Evolutionary conservation across 2,113 vertebrate species (phyloP), one percentile per base, ranked within the genome.

Genomic region (Sigmodon hispidus): DNA sequence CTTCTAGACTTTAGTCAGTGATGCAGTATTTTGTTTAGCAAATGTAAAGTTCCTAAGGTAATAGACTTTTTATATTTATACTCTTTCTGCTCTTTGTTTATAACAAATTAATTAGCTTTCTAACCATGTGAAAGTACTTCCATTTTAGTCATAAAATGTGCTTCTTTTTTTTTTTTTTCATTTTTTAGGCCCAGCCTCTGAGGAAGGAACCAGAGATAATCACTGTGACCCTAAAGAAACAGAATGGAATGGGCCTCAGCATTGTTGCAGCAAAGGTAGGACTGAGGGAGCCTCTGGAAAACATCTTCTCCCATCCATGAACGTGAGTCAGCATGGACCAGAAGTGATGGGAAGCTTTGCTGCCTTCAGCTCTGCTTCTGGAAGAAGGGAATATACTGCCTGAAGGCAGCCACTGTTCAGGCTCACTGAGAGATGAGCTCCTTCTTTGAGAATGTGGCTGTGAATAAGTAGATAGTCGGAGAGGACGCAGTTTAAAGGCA

Each of bases 181-280:
- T 92, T 67, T 87, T 87, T 59, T 36, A 99, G 98, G 95, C 98
- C 95, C 99, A 99, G 98, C 99, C 99, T 98, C 99, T 99, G 98
- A 99, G 99, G 98, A 99, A 99, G 93, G 99, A 99, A 94, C 99
- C 99, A 76, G 99, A 99, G 98, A 98, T 99, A 94, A 99, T 99
- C 98, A 99, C 99, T 17, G 99, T 99, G 97, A 99, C 99, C 81
- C 98, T 99, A 29, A 99, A 99, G 97, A 99, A 99, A 98, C 99
- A 99, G 97, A 99, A 99, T 13, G 99, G 99, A 93, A 99, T 99
- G 99, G 99, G 99, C 69, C 99, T 99, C 83, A 99, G 99, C 98
- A 99, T 99, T 26, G 99, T 99, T 90, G 99, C 99, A 43, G 99
- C 99, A 91, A 99, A 99, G 99, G 99, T 99, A 99, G 97, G 89